Evolutionary conservation across 2,113 vertebrate genomes (phyloP).

Genomic region (Pitta sordida): DNA sequence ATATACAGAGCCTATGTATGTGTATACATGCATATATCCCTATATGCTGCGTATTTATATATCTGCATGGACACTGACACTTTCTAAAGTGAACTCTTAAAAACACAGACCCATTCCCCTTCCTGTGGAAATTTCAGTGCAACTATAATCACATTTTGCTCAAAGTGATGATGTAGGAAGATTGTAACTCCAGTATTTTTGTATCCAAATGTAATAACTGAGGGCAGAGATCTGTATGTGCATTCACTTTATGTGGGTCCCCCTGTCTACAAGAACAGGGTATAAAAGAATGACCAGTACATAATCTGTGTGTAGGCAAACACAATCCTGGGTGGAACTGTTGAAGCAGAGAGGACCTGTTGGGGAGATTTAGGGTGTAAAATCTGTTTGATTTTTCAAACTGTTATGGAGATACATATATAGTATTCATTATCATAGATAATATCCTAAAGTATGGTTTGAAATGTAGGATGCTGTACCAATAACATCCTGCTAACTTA

Average conservation of each 20-base stretch:
- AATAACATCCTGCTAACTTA: background rate
- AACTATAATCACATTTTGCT: background rate
- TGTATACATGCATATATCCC: constrained; percentile 1
- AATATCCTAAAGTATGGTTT: background rate
- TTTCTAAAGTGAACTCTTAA: background rate
- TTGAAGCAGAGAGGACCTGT: background rate
- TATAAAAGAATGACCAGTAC: background rate
- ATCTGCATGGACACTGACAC: background rate
- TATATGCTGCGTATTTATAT: background rate
- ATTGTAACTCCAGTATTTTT: background rate
- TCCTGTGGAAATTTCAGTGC: background rate
- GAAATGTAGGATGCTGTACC: background rate
- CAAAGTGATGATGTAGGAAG: background rate
- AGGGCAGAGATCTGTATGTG: background rate
- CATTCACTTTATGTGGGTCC: background rate
- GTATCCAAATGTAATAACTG: background rate
- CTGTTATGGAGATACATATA: fast-evolving
- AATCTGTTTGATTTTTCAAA: background rate
- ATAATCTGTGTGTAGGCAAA: background rate
- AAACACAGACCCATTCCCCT: background rate
- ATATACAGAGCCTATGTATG: background rate
- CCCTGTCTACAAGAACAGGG: constrained; percentile 15
- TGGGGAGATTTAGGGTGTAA: background rate
- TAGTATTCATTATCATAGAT: background rate
- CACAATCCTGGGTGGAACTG: background rate